Evolutionary conservation across 2,113 vertebrate genomes (phyloP).

Genomic region (Sula dactylatra): DNA sequence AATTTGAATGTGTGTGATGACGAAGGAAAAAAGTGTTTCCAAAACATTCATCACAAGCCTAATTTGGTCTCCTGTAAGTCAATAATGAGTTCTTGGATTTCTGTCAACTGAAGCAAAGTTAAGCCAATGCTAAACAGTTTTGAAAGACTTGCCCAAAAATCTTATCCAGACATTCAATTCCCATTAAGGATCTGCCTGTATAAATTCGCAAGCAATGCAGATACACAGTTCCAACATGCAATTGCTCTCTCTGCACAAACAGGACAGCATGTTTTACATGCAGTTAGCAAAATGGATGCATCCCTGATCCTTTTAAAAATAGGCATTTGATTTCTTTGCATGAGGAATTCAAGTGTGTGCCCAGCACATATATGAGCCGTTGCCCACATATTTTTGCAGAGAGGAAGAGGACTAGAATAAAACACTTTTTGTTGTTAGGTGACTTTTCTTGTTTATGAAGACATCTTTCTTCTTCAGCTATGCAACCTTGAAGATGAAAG

Average conservation of each 20-base stretch:
- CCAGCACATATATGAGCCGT: not conserved
- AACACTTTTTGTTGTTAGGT: not conserved
- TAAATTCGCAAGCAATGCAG: not conserved
- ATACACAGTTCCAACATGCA: not conserved
- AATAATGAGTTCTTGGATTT: conserved; percentile 36
- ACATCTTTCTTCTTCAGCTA: not conserved
- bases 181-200: not conserved
- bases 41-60: conserved; percentile 4
- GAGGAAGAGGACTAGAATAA: not conserved
- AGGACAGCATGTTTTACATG: not conserved
- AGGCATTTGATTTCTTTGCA: not conserved
- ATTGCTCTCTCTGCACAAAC: not conserved
- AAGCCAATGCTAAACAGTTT: conserved; percentile 15
- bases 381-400: not conserved
- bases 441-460: not conserved
- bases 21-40: not conserved
- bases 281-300: not conserved
- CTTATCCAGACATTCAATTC: not conserved
- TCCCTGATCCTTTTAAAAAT: not conserved
- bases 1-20: not conserved
- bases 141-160: not conserved
- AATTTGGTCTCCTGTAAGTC: conserved; percentile 21
- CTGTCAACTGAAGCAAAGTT: conserved; percentile 30
- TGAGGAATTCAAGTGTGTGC: not conserved
- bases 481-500: not conserved